A percentile compares a stretch with the other conserved stretches of the same genome.
phyloP scores from a whole-genome alignment of 2,797 vertebrate species.

The Enteromius anoplus region DNA sequence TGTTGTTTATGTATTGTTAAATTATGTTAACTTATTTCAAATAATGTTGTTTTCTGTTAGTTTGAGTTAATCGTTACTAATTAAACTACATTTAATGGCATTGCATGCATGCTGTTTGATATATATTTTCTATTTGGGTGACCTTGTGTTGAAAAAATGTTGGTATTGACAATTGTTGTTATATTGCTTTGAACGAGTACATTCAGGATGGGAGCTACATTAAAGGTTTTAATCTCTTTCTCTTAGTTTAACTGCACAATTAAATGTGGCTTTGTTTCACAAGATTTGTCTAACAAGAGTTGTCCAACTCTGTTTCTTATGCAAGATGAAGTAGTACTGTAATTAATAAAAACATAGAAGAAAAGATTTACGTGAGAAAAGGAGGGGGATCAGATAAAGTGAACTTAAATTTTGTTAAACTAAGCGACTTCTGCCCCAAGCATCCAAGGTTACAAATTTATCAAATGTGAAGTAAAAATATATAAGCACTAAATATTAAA shows the following conservation, averaged over 20 bases:
- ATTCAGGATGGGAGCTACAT: constrained; percentile 3
- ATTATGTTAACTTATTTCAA: constrained; percentile 42
- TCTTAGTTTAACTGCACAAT: constrained; percentile 23
- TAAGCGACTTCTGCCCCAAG: not conserved
- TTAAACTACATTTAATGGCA: constrained; percentile 54
- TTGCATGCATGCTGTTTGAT: constrained; percentile 26
- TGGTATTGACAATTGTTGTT: constrained; percentile 24
- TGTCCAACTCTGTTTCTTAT: constrained; percentile 20
- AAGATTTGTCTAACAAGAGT: constrained; percentile 10
- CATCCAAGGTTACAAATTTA: not conserved
- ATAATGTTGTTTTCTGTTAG: constrained; percentile 54
- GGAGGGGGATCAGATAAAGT: not conserved
- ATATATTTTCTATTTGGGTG: constrained; percentile 46
- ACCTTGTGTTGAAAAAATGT: constrained; percentile 10
- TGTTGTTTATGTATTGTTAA: constrained; percentile 53
- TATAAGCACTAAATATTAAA: not conserved
- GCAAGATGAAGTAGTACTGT: constrained; percentile 1
- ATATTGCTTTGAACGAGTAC: not conserved
- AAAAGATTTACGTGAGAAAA: not conserved
- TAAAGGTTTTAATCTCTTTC: constrained; percentile 2
- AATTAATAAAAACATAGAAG: constrained; percentile 19
- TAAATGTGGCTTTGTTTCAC: constrained; percentile 41
- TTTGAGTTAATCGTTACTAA: constrained; percentile 40
- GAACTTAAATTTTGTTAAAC: not conserved
- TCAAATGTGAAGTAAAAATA: not conserved